Evolutionary conservation across 2,113 vertebrate genomes (phyloP), one percentile per base, ranked within the genome.

Genomic region (Anhinga rufa): DNA sequence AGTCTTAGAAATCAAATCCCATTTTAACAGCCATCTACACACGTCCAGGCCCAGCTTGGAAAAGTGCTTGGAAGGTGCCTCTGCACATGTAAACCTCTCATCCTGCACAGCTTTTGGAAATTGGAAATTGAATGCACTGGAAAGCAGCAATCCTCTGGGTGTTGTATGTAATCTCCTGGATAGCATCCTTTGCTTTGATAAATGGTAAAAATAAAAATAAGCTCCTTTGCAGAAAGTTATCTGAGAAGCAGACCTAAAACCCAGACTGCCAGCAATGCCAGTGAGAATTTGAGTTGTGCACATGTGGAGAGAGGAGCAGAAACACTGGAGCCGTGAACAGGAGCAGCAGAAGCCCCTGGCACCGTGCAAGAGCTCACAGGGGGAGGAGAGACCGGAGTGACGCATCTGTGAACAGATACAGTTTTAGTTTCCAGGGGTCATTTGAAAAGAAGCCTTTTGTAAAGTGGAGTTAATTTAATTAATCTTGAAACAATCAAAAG

Each of bases 401-500:
- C 42, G 15, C 3, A 10, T 38, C 64, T 48, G 55, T 46, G 72
- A 66, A 44, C 26, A 10, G 38, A 48, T 29, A 66, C 17, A 29
- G 21, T 44, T 81, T 15, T 11, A 31, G 54, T 46, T 91, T 65
- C 61, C 71, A 64, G 31, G 28, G 42, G 32, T 71, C 74, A 60
- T 64, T 57, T 20, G 24, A 52, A 46, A 68, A 86, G 42, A 76
- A 76, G 17, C 34, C 22, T 88, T 94, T 82, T 42, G 22, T 48
- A 36, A 70, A 74, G 40, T 42, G 25, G 34, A 80, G 28, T 88
- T 91, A 82, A 96, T 91, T 88, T 44, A 92, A 94, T 91, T 85
- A 85, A 82, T 82, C 78, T 80, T 70, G 58, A 93, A 95, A 93
- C 75, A 92, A 94, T 48, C n/a, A 54, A 17, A 79, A 71, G 36